Conservation (phyloP, 2,888 invertebrate species). For the Parnassius smintheus region DNA sequence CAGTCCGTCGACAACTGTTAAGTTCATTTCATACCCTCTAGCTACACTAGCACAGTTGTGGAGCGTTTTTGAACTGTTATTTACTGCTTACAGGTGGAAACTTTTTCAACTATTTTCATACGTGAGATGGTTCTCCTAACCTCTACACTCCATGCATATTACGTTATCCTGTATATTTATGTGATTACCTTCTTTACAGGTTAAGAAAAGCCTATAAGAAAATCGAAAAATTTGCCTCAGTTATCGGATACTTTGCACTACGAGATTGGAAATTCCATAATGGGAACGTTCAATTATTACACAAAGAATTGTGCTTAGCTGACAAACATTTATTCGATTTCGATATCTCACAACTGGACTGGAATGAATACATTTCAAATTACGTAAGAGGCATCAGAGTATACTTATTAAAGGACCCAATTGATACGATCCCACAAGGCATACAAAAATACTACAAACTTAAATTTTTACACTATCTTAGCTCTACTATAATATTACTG, state of each 20-base stretch:
- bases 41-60: no score
- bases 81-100: no score
- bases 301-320: constrained; percentile 73
- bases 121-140: no score
- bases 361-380: constrained; percentile 85
- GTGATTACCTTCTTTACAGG: constrained; percentile 63
- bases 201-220: constrained; percentile 87
- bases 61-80: no score
- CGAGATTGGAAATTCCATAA: constrained; percentile 87
- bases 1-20: no score
- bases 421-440: constrained; percentile 83
- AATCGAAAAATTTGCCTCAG: constrained; percentile 86
- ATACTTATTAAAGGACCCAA: constrained; percentile 88
- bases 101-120: no score
- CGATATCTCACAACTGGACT: constrained; percentile 83
- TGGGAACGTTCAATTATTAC: constrained; percentile 77
- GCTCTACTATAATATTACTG: constrained; percentile 28
- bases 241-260: constrained; percentile 87
- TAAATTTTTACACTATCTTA: constrained; percentile 45
- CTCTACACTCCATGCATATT: no score
- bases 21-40: no score
- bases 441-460: constrained; percentile 61
- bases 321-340: constrained; percentile 84
- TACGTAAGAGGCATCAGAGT: constrained; percentile 86
- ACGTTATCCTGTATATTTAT: no score